phyloP scores from a whole-genome alignment of 1,140 invertebrate genomes.

The Brachionus sp. region DNA sequence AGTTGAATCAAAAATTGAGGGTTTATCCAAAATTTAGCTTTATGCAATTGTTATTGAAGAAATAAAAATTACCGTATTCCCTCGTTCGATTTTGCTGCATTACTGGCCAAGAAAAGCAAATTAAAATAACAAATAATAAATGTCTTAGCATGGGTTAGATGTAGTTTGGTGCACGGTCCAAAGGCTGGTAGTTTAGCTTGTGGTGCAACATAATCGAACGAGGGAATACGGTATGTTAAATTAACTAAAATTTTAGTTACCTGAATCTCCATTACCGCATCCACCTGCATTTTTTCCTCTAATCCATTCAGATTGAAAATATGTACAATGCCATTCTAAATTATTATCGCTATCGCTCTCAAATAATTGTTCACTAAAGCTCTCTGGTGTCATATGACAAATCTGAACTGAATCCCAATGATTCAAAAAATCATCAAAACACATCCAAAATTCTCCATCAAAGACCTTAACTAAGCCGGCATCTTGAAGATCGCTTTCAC shows the following conservation, averaged over 20 bases:
- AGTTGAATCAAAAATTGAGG: slow-evolving; percentile 43
- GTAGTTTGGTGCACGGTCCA: too few species aligned
- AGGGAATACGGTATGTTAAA: too few species aligned
- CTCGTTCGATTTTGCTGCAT: too few species aligned
- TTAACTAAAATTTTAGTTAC: not conserved
- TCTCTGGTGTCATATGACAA: slow-evolving; percentile 40
- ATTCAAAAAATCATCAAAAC: slow-evolving; percentile 22
- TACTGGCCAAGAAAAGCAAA: too few species aligned
- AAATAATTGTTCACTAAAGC: not conserved
- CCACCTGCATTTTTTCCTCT: slow-evolving; percentile 43
- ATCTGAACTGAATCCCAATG: slow-evolving; percentile 42
- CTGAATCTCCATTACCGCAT: slow-evolving; percentile 39
- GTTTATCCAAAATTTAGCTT: slow-evolving; percentile 44
- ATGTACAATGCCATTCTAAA: slow-evolving; percentile 30
- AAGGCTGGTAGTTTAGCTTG: too few species aligned
- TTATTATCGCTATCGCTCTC: not conserved
- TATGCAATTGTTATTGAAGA: not conserved
- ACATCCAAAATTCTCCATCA: slow-evolving; percentile 47
- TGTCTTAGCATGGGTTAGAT: too few species aligned
- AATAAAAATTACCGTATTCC: not conserved
- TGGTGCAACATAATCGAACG: too few species aligned
- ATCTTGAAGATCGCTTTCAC: slow-evolving; percentile 79
- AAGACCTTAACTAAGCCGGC: slow-evolving; percentile 64
- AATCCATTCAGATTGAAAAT: slow-evolving; percentile 26
- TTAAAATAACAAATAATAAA: too few species aligned